A percentile compares a stretch with the other conserved stretches of the same genome.
phyloP scores from a whole-genome alignment of 2,888 invertebrate species.

The Salticus scenicus region DNA sequence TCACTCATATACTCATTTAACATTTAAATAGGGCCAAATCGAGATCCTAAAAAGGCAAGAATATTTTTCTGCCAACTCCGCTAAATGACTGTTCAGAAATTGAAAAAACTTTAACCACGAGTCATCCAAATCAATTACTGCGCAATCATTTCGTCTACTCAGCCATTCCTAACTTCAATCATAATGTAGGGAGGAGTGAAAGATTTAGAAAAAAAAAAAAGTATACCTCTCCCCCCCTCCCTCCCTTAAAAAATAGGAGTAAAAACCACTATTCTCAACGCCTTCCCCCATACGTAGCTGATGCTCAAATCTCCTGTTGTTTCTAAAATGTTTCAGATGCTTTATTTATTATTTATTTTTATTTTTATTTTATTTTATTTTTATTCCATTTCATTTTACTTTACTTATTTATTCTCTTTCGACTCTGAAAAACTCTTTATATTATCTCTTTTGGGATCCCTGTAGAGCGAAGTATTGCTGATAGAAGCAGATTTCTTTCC shows the following conservation, averaged over 20 bases:
- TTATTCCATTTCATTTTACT: too few relatives aligned
- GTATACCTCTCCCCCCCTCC: background rate
- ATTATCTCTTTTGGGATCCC: slow-evolving; percentile 24
- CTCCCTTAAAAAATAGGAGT: too few relatives aligned
- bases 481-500: slow-evolving; percentile 41
- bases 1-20: background rate
- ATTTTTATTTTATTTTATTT: background rate
- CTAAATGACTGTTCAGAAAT: background rate
- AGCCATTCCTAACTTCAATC: slow-evolving; percentile 2
- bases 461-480: slow-evolving; percentile 32
- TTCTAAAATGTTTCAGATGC: slow-evolving; percentile 54
- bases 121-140: slow-evolving; percentile 9
- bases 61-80: background rate
- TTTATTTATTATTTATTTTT: slow-evolving; percentile 26
- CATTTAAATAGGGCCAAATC: background rate
- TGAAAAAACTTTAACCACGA: background rate
- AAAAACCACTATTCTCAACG: too few relatives aligned
- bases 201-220: background rate
- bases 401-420: too few relatives aligned
- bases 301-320: slow-evolving; percentile 58
- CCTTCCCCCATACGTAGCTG: slow-evolving; percentile 20
- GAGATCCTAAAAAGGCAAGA: background rate
- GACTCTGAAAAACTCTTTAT: slow-evolving; percentile 31
- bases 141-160: slow-evolving; percentile 9
- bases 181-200: background rate